Conservation (phyloP, 2,113 vertebrate species). For the mouse (Mus musculus) region DNA sequence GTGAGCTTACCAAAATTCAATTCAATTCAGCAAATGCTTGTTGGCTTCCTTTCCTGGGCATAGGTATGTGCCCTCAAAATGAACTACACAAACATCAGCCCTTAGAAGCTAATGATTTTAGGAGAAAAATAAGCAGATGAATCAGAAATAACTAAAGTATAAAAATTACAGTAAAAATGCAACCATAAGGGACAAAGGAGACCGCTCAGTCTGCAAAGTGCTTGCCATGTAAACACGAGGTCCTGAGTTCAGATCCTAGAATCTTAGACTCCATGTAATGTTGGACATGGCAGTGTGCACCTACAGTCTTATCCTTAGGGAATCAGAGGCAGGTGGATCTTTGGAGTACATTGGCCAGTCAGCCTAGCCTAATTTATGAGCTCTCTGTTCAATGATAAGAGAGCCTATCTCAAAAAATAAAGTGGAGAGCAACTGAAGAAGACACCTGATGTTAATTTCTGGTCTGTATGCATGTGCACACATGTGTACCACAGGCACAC, state of each 20-base stretch:
- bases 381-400: neutral
- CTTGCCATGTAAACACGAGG: neutral
- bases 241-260: neutral
- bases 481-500: neutral
- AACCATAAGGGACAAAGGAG: neutral
- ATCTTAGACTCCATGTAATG: neutral
- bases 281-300: neutral
- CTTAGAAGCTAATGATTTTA: neutral
- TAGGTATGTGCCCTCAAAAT: neutral
- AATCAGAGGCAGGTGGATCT: neutral
- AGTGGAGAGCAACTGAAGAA: neutral
- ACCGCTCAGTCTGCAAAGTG: neutral
- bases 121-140: neutral
- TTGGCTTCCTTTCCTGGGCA: neutral
- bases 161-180: neutral
- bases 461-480: neutral
- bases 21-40: neutral
- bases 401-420: neutral
- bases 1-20: neutral
- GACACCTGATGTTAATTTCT: neutral
- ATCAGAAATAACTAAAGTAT: neutral
- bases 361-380: neutral
- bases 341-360: neutral
- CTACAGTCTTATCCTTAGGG: neutral
- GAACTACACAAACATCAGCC: neutral